Conservation (phyloP, 2,797 vertebrate species). For the Epinephelus malabaricus region DNA sequence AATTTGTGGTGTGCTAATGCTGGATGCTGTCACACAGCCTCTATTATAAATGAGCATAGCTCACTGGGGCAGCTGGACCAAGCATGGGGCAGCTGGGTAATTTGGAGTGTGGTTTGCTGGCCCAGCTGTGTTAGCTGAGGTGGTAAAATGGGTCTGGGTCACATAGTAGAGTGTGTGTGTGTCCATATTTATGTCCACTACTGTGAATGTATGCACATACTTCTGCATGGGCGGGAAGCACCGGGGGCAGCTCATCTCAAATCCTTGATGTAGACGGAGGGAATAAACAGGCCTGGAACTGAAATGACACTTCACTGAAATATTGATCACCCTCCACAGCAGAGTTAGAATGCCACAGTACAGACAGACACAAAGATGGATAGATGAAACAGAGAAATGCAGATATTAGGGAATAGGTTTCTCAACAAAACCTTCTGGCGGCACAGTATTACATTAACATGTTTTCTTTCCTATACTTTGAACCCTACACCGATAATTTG, state of each 20-base stretch:
- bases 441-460: slow-evolving; percentile 39
- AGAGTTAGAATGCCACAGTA: slow-evolving; percentile 49
- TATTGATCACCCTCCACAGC: slow-evolving; percentile 80
- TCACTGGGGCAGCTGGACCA: slow-evolving; percentile 72
- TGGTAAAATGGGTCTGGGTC: slow-evolving; percentile 61
- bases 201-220: slow-evolving; percentile 37
- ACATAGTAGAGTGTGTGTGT: slow-evolving; percentile 36
- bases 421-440: slow-evolving; percentile 50
- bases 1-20: slow-evolving; percentile 39
- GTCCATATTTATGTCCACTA: slow-evolving; percentile 34
- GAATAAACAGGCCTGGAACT: slow-evolving; percentile 77
- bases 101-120: slow-evolving; percentile 68
- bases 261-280: slow-evolving; percentile 53
- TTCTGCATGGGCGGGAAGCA: slow-evolving; percentile 22
- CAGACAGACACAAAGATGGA: slow-evolving; percentile 56
- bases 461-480: slow-evolving; percentile 42
- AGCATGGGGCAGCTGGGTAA: slow-evolving; percentile 78
- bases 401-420: slow-evolving; percentile 59
- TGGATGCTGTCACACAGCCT: slow-evolving; percentile 63
- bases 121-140: slow-evolving; percentile 75
- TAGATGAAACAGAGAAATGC: slow-evolving; percentile 50
- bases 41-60: slow-evolving; percentile 77
- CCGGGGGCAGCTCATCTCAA: slow-evolving; percentile 49
- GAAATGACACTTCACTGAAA: slow-evolving; percentile 83
- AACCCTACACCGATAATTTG: slow-evolving; percentile 47